Evolutionary conservation across 2,797 vertebrate species (phyloP).

Genomic region (Neosilurus hyrtlii): DNA sequence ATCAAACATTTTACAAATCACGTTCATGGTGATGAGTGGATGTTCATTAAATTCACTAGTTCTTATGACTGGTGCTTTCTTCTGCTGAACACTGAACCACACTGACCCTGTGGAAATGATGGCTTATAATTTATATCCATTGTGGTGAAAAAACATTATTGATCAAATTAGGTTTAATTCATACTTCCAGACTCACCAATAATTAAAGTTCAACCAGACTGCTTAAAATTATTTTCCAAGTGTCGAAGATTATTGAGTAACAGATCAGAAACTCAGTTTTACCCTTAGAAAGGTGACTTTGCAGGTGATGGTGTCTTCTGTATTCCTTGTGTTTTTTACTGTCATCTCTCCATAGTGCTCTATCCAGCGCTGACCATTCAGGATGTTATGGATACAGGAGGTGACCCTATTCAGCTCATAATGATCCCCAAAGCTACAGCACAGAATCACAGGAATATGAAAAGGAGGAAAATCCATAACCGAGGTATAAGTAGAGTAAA

Average conservation of each 20-base stretch:
- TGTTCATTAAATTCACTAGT: too few species aligned
- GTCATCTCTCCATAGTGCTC: constrained; percentile 97
- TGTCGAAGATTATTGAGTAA: background rate
- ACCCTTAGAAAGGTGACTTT: constrained; percentile 96
- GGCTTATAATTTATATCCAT: background rate
- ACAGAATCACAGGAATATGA: constrained; percentile 5
- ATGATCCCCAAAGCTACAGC: constrained; percentile 86
- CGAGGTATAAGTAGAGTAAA: background rate
- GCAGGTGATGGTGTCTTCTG: constrained; percentile 79
- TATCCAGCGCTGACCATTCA: constrained; percentile 95
- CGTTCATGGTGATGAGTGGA: too few species aligned
- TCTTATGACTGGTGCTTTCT: too few species aligned
- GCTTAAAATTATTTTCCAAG: background rate
- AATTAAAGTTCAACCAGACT: background rate
- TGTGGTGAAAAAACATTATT: background rate
- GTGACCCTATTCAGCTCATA: constrained; percentile 98
- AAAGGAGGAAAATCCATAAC: background rate
- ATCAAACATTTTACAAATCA: too few species aligned
- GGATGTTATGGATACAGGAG: constrained; percentile 96
- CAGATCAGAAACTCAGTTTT: constrained; percentile 35
- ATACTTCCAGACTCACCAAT: background rate
- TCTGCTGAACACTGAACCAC: too few species aligned
- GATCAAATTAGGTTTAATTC: background rate
- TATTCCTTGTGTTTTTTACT: constrained; percentile 78
- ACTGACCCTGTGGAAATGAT: too few species aligned